Conservation (phyloP, 2,888 invertebrate species). For the Andrena dorsata region DNA sequence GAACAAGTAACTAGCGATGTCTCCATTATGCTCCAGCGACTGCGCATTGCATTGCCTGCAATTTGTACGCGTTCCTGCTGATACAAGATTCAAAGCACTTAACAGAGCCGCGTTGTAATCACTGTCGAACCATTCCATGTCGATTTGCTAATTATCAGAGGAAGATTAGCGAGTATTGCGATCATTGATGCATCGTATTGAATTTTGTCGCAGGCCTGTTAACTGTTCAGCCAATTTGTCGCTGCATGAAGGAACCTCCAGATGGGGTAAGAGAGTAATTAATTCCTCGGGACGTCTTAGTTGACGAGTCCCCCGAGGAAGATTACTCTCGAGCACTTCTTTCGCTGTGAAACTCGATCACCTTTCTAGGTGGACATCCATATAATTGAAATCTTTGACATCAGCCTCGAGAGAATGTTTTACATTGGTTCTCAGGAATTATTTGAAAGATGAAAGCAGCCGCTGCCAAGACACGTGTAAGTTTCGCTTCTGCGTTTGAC, state of each 20-base stretch:
- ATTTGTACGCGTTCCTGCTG: constrained; percentile 16
- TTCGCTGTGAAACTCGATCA: constrained; percentile 9
- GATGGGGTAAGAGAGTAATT: constrained; percentile 36
- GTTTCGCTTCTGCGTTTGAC: too few relatives aligned
- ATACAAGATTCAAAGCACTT: constrained; percentile 9
- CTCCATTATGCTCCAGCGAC: constrained; percentile 15
- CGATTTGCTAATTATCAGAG: background rate
- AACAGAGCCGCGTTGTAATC: background rate
- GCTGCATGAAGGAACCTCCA: constrained; percentile 12
- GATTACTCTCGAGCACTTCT: constrained; percentile 18
- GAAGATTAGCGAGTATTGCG: background rate
- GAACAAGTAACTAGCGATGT: constrained; percentile 6
- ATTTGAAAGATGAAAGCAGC: too few relatives aligned
- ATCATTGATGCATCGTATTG: constrained; percentile 12
- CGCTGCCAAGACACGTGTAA: too few relatives aligned
- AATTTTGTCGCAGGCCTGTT: constrained; percentile 17
- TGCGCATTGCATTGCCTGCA: constrained; percentile 11
- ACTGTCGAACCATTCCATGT: background rate
- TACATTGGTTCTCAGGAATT: background rate
- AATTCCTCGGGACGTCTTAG: constrained; percentile 22
- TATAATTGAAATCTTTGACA: background rate
- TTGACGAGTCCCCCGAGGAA: constrained; percentile 37
- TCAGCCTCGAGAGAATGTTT: background rate
- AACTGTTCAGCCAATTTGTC: constrained; percentile 18
- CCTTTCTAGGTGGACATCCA: background rate